These are phyloP conservation scores for Atherinomorus stipes DNA, from an alignment of 2,113 vertebrate genomes.

Conservation along the genomic window DNA sequence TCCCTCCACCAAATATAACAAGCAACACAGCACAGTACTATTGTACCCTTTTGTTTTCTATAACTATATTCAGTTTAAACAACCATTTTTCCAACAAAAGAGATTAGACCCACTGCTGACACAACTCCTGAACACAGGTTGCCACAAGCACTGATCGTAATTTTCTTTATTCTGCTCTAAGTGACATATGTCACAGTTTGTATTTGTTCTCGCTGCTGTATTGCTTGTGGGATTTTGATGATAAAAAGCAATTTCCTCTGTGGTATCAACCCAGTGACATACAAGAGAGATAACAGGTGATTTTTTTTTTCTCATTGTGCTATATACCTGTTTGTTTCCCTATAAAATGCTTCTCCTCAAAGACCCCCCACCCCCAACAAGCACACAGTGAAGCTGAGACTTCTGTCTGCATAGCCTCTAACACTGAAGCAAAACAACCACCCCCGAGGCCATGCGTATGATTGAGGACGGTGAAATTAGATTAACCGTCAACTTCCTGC, in stretches of 20 bases:
- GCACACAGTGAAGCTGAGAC: conserved; percentile 11
- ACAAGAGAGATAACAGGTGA: conserved; percentile 26
- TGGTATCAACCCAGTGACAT: conserved; percentile 34
- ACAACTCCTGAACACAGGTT: conserved; percentile 9
- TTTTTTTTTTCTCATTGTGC: conserved; percentile 22
- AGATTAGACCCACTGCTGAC: background rate
- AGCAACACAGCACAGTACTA: no score
- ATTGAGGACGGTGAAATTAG: conserved; percentile 64
- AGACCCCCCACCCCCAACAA: conserved; percentile 9
- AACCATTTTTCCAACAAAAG: background rate
- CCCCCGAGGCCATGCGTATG: conserved; percentile 42
- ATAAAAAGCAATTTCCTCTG: conserved; percentile 49
- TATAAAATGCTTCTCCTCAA: conserved; percentile 25
- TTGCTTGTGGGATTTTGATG: conserved; percentile 30
- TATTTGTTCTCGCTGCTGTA: conserved; percentile 5
- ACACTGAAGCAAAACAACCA: conserved; percentile 43
- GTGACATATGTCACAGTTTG: conserved; percentile 29
- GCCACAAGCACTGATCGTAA: conserved; percentile 9
- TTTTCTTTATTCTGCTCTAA: conserved; percentile 33
- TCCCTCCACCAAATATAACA: no score
- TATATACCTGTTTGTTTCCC: conserved; percentile 9
- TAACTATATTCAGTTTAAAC: background rate
- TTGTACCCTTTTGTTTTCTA: background rate
- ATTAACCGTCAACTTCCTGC: conserved; percentile 67
- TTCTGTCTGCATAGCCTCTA: conserved; percentile 43